These are phyloP conservation scores for Latheticus oryzae DNA, from an alignment of 2,888 invertebrate species.

Conservation along the genomic window DNA sequence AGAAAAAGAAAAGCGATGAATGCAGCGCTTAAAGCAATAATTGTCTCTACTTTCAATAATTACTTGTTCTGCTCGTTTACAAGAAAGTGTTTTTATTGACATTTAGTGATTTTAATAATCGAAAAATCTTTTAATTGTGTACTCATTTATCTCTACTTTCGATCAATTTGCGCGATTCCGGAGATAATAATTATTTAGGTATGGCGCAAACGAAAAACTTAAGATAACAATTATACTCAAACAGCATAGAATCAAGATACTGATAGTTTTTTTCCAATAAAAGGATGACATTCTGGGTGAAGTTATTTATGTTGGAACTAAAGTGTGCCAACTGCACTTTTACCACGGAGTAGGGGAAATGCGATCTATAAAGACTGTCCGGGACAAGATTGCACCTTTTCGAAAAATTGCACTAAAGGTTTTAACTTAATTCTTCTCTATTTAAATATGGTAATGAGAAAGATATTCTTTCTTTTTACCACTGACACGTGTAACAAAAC, in stretches of 20 bases:
- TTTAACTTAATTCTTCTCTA: no score
- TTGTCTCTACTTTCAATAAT: slow-evolving; percentile 14
- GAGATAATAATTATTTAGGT: slow-evolving; percentile 26
- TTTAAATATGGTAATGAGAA: no score
- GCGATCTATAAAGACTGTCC: slow-evolving; percentile 34
- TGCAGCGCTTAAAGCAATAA: slow-evolving; percentile 20
- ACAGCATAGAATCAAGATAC: not conserved
- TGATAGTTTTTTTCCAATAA: slow-evolving; percentile 2
- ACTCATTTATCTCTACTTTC: slow-evolving; percentile 13
- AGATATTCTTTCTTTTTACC: no score
- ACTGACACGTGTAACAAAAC: no score
- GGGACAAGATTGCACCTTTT: slow-evolving; percentile 28
- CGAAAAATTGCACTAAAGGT: slow-evolving; percentile 16
- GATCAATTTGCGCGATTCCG: slow-evolving; percentile 28
- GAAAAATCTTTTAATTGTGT: slow-evolving; percentile 16
- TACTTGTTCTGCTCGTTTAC: slow-evolving; percentile 13
- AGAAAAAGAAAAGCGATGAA: slow-evolving; percentile 2
- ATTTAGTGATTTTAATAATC: slow-evolving; percentile 7
- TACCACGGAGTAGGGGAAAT: slow-evolving; percentile 26
- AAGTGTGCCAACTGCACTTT: slow-evolving; percentile 37
- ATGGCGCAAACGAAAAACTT: slow-evolving; percentile 29
- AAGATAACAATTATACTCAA: slow-evolving; percentile 2
- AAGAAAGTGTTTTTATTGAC: slow-evolving; percentile 1
- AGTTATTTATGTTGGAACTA: slow-evolving; percentile 28
- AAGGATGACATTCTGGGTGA: slow-evolving; percentile 21